Base-by-base conservation (phyloP, 2,113 vertebrate species). In the Eubucco bourcierii region DNA sequence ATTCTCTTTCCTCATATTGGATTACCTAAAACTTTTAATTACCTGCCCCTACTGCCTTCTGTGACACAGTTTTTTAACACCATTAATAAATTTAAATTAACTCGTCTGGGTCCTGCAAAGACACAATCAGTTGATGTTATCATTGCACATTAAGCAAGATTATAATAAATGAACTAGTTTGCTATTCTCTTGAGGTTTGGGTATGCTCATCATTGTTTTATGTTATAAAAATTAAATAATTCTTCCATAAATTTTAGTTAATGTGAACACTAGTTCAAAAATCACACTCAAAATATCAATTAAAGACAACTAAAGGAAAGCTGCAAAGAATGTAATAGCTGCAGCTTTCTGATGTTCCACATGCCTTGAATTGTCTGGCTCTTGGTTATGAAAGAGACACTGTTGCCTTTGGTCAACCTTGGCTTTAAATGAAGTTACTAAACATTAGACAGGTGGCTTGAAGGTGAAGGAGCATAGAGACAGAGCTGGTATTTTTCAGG, bases 11-110 rank as follows among this genome's bases (percentile, higher is more conserved):
- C 27, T 94, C 71, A 77, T 50, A 72, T 9, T 87, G 31, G 15
- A 79, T 97, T 94, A 91, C 63, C 93, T 96, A 70, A 94, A 94
- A 76, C 50, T 78, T 61, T 65, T 63, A 92, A 92, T 97, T 96
- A 82, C 82, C 73, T 90, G 34, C 33, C 50, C 33, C 73, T 88
- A 34, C 17, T 90, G 61, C 70, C 41, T 73, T 94, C 65, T 68
- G 39, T 95, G 82, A 84, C 70, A 94, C 56, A 82, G 8, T 12
- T 89, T 93, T 85, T 93, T 56, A 87, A 91, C 33, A 65, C 66
- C 81, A 44, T 94, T 90, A 95, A 93, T 84, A 75, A 52, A 58
- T 90, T 82, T 94, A 90, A 94, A 91, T 86, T 82, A 86, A 92
- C 73, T 71, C 27, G 55, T 44, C 9, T 76, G 44, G 39, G 77